Percentiles rank a stretch among this genome's conserved stretches.
These are phyloP conservation scores for Electrona antarctica DNA, from an alignment of 2,113 vertebrate genomes.

Conservation along the genomic window DNA sequence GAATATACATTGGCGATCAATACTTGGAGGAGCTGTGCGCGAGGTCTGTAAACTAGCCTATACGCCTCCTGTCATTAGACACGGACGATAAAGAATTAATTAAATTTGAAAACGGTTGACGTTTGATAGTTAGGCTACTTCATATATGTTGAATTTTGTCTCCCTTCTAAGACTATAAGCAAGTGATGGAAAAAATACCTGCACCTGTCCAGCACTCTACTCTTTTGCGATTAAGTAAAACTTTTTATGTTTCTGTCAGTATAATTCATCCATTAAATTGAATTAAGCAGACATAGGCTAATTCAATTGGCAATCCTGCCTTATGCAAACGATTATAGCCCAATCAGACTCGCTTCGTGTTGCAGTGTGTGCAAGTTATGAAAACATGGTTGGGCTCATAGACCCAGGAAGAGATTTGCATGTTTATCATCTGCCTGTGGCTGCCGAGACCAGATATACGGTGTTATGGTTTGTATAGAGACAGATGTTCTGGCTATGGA, in stretches of 20 bases:
- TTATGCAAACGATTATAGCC: background rate
- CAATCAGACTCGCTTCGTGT: slow-evolving; percentile 10
- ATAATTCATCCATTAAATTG: too few relatives aligned
- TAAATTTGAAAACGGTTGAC: too few relatives aligned
- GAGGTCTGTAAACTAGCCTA: too few relatives aligned
- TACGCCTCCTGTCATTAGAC: too few relatives aligned
- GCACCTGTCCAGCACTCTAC: background rate
- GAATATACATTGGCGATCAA: too few relatives aligned
- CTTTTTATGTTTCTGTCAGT: slow-evolving; percentile 26
- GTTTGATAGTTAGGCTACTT: too few relatives aligned
- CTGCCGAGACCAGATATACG: slow-evolving; percentile 21
- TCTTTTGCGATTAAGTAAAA: slow-evolving; percentile 18
- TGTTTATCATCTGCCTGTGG: slow-evolving; percentile 58
- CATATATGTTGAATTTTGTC: too few relatives aligned
- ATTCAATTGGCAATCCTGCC: background rate
- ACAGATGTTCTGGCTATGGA: slow-evolving; percentile 40
- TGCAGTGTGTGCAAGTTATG: slow-evolving; percentile 24
- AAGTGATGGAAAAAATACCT: too few relatives aligned
- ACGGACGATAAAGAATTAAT: too few relatives aligned
- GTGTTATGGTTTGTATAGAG: slow-evolving; percentile 49
- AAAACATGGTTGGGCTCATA: slow-evolving; percentile 52
- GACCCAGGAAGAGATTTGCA: slow-evolving; percentile 49
- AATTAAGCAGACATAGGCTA: background rate
- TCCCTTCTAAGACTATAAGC: too few relatives aligned
- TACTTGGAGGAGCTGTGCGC: too few relatives aligned